These are phyloP conservation scores for Pongo pygmaeus DNA, from an alignment of 2,113 vertebrate species.

Conservation along the genomic window DNA sequence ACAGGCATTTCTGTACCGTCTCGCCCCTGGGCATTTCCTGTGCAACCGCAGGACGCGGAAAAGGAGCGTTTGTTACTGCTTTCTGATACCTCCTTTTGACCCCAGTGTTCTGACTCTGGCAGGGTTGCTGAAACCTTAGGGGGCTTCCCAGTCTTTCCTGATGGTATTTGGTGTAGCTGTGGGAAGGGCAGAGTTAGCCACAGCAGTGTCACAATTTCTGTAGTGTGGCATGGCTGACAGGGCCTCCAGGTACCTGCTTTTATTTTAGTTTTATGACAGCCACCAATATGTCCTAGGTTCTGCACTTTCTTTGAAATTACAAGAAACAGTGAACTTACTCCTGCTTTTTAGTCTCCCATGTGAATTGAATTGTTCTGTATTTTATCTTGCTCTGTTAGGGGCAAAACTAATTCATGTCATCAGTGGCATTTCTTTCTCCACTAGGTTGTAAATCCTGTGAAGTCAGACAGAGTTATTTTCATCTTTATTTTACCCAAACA, in stretches of 20 bases:
- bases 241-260: background rate
- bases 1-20: accelerated
- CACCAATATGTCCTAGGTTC: background rate
- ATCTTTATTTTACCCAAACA: background rate
- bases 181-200: background rate
- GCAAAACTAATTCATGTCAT: background rate
- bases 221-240: background rate
- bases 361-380: background rate
- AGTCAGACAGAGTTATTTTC: background rate
- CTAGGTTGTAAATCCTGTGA: background rate
- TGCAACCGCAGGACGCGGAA: background rate
- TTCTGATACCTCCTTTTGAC: background rate
- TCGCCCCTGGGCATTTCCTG: background rate
- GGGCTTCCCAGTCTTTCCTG: background rate
- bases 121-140: background rate
- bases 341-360: background rate
- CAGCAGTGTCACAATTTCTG: background rate
- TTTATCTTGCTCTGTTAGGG: background rate
- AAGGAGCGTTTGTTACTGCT: background rate
- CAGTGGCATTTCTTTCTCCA: background rate
- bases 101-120: background rate
- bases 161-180: accelerated
- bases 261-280: background rate
- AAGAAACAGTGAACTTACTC: background rate
- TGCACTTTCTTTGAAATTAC: background rate